phyloP scores from a whole-genome alignment of 2,797 vertebrate genomes.

The Melanotaenia pygmaea region DNA sequence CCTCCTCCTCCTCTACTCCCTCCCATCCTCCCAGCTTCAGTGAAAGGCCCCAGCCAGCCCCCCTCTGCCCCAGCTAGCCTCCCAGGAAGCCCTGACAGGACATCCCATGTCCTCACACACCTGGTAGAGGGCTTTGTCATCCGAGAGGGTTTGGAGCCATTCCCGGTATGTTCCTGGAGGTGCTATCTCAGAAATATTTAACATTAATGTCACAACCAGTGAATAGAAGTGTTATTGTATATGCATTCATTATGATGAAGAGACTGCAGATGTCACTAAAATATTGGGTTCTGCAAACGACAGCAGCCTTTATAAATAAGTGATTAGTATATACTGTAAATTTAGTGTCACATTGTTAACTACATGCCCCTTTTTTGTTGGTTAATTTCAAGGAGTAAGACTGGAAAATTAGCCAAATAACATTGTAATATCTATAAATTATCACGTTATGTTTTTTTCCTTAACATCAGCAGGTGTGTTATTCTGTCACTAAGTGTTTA shows the following conservation, averaged over 20 bases:
- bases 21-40: constrained; percentile 77
- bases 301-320: not conserved
- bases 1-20: constrained; percentile 64
- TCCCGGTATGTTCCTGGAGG: constrained; percentile 83
- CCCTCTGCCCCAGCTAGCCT: constrained; percentile 81
- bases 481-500: too few relatives aligned
- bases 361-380: not conserved
- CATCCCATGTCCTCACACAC: constrained; percentile 91
- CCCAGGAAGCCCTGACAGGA: constrained; percentile 81
- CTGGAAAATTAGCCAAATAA: not conserved
- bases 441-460: not conserved
- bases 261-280: not conserved
- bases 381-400: not conserved
- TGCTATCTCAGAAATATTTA: not conserved
- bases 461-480: not conserved
- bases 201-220: not conserved
- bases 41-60: constrained; percentile 83
- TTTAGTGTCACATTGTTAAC: not conserved
- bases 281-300: not conserved
- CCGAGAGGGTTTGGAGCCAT: constrained; percentile 92
- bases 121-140: constrained; percentile 95
- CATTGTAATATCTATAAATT: not conserved
- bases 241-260: not conserved
- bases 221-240: not conserved
- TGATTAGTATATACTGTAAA: not conserved